Evolutionary conservation across 2,888 invertebrate species (phyloP), one percentile per base, ranked within the genome.

Genomic region (Lottia gigantea): DNA sequence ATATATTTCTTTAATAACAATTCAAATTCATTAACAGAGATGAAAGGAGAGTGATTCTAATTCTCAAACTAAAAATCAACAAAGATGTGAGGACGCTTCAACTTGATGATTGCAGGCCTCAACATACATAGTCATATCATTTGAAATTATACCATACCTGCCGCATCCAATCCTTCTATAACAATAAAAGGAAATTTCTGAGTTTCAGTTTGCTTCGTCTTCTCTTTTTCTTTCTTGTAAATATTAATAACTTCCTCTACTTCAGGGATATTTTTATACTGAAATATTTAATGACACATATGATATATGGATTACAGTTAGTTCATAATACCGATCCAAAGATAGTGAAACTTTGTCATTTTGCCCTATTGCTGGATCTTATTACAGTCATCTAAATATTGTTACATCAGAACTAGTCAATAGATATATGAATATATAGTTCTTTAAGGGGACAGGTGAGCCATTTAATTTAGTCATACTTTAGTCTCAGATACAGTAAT

Each of bases 141-240:
- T 25, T 15, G 6, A n/a, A 47, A 23, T 16, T 8, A 64, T 31
- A 40, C 14, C 23, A 26, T 70, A 82, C 83, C 83, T 71, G 81
- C 76, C 1, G 80, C 83, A 78, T 83, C 82, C 71, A 82, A 74
- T 11, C 83, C 83, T 65, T 82, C 83, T 12, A 83, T 79, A 25
- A 83, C 82, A 67, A 83, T 73, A 73, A 83, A 79, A 19, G 82
- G 82, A 70, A 78, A 71, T 47, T 73, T 67, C 2, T 66, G n/a
- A 23, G 67, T 23, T 46, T 68, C 40, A 14, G 66, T 62, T n/a
- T 61, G n/a, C 14, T 73, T 71, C 4, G 55, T 65, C 15, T 23
- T 46, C 12, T 71, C 66, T n/a, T 76, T 71, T 63, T 71, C 46
- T n/a, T 68, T 70, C n/a, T 77, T 74, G 46, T 75, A 70, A n/a